These are phyloP conservation scores for Pomacea canaliculata DNA, from an alignment of 2,888 invertebrate genomes.

Conservation along the genomic window DNA sequence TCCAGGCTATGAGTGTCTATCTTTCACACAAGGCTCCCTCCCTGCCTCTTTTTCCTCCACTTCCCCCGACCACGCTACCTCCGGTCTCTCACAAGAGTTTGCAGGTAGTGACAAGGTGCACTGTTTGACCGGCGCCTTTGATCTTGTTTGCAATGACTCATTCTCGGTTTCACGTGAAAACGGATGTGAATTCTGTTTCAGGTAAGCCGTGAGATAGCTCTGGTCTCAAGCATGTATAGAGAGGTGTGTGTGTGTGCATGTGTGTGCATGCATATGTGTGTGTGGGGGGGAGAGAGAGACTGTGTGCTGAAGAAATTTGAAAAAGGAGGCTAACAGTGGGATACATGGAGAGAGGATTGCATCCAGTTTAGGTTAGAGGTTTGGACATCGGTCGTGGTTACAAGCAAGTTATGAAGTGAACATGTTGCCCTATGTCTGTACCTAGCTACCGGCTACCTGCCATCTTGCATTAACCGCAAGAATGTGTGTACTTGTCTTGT, in stretches of 20 bases:
- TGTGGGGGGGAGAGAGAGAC: neutral
- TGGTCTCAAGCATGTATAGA: neutral
- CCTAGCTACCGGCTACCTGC: too few relatives aligned
- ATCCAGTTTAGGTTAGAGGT: too few relatives aligned
- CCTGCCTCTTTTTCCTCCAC: too few relatives aligned
- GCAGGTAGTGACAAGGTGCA: conserved; percentile 9
- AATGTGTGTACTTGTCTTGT: too few relatives aligned
- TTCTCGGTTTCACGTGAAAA: conserved; percentile 12
- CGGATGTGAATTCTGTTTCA: neutral
- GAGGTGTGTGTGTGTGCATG: neutral
- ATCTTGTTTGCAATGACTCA: conserved; percentile 17
- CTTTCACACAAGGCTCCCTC: too few relatives aligned
- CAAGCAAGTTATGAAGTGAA: too few relatives aligned
- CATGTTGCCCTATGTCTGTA: too few relatives aligned
- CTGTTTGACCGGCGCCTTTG: conserved; percentile 9
- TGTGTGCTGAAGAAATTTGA: neutral
- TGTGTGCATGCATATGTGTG: conserved; percentile 1
- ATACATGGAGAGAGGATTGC: too few relatives aligned
- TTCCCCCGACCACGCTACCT: neutral
- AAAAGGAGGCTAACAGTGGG: too few relatives aligned
- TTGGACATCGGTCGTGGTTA: too few relatives aligned
- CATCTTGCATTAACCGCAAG: too few relatives aligned
- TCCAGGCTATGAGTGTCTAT: neutral
- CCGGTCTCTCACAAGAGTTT: neutral
- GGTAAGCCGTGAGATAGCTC: neutral